These are phyloP conservation scores for Leptinotarsa undecemlineata DNA, from an alignment of 1,140 invertebrate species.

Conservation along the genomic window DNA sequence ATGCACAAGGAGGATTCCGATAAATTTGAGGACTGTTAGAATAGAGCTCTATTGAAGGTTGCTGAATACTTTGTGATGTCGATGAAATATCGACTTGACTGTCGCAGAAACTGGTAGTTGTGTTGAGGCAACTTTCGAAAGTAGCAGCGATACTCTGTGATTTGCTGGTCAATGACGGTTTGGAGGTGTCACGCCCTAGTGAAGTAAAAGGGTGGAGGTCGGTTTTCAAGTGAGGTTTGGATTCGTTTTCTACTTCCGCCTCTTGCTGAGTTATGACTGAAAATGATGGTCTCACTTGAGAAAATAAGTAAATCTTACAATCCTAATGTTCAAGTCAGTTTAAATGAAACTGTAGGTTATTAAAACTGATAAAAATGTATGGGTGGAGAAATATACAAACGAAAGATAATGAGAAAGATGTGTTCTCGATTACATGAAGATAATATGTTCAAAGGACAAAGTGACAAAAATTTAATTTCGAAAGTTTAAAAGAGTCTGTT, in stretches of 20 bases:
- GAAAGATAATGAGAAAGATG: too few species aligned
- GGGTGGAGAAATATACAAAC: too few species aligned
- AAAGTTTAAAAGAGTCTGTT: too few species aligned
- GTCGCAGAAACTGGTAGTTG: constrained; percentile 35
- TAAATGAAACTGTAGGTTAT: too few species aligned
- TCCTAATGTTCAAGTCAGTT: too few species aligned
- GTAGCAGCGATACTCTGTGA: constrained; percentile 36
- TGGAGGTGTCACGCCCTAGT: constrained; percentile 29
- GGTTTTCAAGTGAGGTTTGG: constrained; percentile 32
- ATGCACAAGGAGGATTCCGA: constrained; percentile 21
- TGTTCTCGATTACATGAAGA: too few species aligned
- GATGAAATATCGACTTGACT: constrained; percentile 27
- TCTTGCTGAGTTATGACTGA: constrained; percentile 46
- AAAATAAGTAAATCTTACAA: too few species aligned
- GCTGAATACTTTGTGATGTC: constrained; percentile 9
- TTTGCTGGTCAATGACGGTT: constrained; percentile 29
- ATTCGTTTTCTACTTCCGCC: constrained; percentile 45
- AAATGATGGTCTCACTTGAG: constrained; percentile 13
- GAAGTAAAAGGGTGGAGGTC: constrained; percentile 35
- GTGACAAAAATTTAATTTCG: too few species aligned
- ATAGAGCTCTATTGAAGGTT: constrained; percentile 33
- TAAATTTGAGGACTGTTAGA: constrained; percentile 35
- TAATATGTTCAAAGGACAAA: too few species aligned
- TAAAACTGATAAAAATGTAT: too few species aligned
- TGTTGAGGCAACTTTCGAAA: constrained; percentile 37